Evolutionary conservation across 64 coral and sea anemone species (phyloP).

Genomic region (Actinia tenebrosa): DNA sequence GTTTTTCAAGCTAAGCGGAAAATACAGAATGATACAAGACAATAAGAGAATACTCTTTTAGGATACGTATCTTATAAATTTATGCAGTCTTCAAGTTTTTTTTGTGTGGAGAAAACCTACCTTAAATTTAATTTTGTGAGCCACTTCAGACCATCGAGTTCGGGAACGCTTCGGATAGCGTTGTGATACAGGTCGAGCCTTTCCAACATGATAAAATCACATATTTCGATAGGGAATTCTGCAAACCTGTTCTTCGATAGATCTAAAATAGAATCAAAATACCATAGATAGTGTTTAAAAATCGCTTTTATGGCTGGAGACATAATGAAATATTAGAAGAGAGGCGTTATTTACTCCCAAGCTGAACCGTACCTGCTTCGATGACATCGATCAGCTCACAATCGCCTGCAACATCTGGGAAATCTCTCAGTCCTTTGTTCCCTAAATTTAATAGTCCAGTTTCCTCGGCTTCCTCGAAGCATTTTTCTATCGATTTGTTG

Average conservation of each 20-base stretch:
- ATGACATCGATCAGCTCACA: slow-evolving; percentile 99
- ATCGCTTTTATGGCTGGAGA: background rate
- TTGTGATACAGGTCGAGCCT: slow-evolving; percentile 91
- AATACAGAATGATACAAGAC: background rate
- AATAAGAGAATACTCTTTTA: background rate
- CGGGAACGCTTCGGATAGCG: slow-evolving; percentile 69
- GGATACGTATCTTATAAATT: background rate
- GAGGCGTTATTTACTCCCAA: background rate
- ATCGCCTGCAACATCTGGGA: slow-evolving; percentile 83
- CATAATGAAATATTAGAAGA: background rate
- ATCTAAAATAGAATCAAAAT: slow-evolving; percentile 56
- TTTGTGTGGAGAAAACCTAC: slow-evolving; percentile 30
- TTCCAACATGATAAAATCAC: slow-evolving; percentile 97
- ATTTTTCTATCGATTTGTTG: slow-evolving; percentile 74
- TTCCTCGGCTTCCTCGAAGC: slow-evolving; percentile 96
- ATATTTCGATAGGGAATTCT: slow-evolving; percentile 81
- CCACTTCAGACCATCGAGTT: slow-evolving; percentile 54
- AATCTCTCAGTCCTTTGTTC: slow-evolving; percentile 84
- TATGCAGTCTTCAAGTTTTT: background rate
- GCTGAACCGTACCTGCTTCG: slow-evolving; percentile 75
- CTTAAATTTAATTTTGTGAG: slow-evolving; percentile 78
- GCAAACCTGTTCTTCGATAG: slow-evolving; percentile 89
- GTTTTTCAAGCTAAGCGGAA: background rate
- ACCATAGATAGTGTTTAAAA: background rate
- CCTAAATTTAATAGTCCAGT: slow-evolving; percentile 79